A percentile compares a stretch with the other conserved stretches of the same genome.
These are phyloP conservation scores for Phaonia tiefii DNA, from an alignment of 2,888 invertebrate genomes.

Conservation along the genomic window DNA sequence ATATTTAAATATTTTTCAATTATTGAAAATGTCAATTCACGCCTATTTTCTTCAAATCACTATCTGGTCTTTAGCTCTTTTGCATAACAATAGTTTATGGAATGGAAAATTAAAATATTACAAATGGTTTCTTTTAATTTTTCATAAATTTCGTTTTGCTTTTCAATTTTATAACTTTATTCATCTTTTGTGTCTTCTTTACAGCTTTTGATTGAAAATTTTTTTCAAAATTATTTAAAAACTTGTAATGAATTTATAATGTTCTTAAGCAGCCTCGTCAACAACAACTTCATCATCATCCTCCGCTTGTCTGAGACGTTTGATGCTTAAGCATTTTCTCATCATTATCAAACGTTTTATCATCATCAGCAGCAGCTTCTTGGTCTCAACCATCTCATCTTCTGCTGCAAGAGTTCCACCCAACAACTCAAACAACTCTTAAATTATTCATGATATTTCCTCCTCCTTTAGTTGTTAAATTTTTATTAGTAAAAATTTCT, in stretches of 20 bases:
- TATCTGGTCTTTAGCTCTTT: too few relatives aligned
- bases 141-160: too few relatives aligned
- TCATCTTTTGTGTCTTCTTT: too few relatives aligned
- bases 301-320: background rate
- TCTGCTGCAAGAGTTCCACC: background rate
- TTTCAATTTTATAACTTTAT: too few relatives aligned
- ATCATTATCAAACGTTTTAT: conserved; percentile 6
- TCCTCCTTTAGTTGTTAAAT: background rate
- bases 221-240: conserved; percentile 20
- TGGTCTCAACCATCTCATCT: conserved; percentile 7
- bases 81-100: too few relatives aligned
- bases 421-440: background rate
- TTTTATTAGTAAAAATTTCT: conserved; percentile 27
- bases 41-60: too few relatives aligned
- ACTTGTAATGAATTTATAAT: conserved; percentile 23
- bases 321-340: conserved; percentile 13
- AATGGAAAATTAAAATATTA: too few relatives aligned
- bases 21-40: too few relatives aligned
- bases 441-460: conserved; percentile 19
- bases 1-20: too few relatives aligned
- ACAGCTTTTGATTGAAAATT: background rate
- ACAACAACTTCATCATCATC: background rate
- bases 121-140: too few relatives aligned
- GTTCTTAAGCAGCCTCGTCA: background rate
- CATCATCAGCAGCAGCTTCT: background rate